Evolutionary conservation across 1,140 invertebrate species (phyloP).

Genomic region (Branchinecta lindahli): DNA sequence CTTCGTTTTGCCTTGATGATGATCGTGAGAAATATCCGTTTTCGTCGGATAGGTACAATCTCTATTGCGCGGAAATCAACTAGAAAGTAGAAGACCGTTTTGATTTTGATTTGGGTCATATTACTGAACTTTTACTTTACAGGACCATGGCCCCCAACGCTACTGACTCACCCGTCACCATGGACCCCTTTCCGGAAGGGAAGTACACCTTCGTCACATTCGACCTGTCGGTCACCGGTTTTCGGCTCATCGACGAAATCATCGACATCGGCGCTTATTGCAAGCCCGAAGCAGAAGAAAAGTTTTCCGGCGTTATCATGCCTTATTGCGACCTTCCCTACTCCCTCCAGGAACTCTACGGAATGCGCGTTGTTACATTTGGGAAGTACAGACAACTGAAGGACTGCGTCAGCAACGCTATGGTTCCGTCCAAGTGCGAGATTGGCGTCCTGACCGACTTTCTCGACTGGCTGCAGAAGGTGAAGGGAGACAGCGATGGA

Average conservation of each 20-base stretch:
- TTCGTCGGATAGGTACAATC: too few species aligned
- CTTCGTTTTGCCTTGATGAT: too few species aligned
- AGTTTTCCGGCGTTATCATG: background rate
- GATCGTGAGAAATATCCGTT: too few species aligned
- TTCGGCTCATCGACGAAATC: conserved; percentile 6
- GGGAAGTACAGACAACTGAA: conserved; percentile 2
- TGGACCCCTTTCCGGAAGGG: background rate
- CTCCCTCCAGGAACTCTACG: background rate
- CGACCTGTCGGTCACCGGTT: background rate
- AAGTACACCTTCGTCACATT: background rate
- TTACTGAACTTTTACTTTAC: background rate
- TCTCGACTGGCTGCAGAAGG: background rate
- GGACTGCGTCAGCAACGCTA: conserved; percentile 5
- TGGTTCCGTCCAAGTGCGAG: background rate
- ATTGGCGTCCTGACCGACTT: background rate
- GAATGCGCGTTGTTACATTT: background rate
- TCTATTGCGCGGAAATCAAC: too few species aligned
- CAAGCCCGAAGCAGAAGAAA: background rate
- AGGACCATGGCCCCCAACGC: background rate
- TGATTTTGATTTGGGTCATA: too few species aligned
- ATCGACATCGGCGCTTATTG: background rate
- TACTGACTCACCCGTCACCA: background rate
- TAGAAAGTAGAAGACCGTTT: too few species aligned
- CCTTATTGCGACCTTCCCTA: background rate
- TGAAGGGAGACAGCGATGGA: background rate